Conservation (phyloP, 1,140 invertebrate species). For the Whitmania pigra region DNA sequence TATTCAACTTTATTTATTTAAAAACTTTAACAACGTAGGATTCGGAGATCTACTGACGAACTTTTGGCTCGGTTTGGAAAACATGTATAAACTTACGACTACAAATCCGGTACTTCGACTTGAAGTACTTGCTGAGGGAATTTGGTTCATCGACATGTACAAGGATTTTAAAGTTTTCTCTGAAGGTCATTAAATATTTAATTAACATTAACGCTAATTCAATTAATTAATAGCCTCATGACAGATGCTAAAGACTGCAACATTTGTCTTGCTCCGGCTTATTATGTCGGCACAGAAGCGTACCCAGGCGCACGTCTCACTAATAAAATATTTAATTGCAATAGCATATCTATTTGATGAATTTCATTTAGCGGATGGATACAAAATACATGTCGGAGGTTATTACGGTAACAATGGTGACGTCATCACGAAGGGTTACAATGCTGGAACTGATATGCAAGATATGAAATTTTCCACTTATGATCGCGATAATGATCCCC, state of each 20-base stretch:
- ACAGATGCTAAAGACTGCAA: too few species aligned
- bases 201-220: too few species aligned
- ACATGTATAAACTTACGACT: slow-evolving; percentile 30
- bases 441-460: not conserved
- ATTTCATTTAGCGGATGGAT: not conserved
- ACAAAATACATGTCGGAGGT: slow-evolving; percentile 4
- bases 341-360: not conserved
- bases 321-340: not conserved
- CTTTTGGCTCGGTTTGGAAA: slow-evolving; percentile 33
- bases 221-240: too few species aligned
- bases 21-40: slow-evolving; percentile 20
- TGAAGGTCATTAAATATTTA: not conserved
- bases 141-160: not conserved
- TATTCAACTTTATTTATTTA: too few species aligned
- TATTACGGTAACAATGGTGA: slow-evolving; percentile 2
- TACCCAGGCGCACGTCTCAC: too few species aligned
- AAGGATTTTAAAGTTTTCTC: slow-evolving; percentile 5
- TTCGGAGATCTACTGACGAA: slow-evolving; percentile 29
- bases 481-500: not conserved
- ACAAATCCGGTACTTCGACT: slow-evolving; percentile 2
- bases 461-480: slow-evolving; percentile 12
- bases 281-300: too few species aligned
- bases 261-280: too few species aligned
- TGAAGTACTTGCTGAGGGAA: not conserved
- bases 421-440: slow-evolving; percentile 1